Base-by-base conservation (phyloP, 2,113 vertebrate genomes). In the Megaceryle maxima region DNA sequence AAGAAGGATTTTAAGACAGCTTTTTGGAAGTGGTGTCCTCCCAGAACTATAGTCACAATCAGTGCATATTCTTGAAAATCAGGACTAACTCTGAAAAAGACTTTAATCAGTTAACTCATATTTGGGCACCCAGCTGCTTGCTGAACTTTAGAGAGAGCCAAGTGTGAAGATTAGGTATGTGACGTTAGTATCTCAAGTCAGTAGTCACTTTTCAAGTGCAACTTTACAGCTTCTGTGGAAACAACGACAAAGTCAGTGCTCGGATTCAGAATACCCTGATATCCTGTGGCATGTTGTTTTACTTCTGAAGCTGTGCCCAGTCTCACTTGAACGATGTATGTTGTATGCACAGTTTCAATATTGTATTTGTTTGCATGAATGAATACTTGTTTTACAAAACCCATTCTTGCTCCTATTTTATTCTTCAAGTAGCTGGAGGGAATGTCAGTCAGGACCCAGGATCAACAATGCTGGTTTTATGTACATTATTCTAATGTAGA, bases 361-460 rank as follows among this genome's bases (percentile, higher is more conserved):
- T 87, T 83, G 60, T 56, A 87, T 93, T 88, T 92, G 87, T 88
- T 83, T 97, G 66, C 86, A 84, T 88, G 68, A 92, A 72, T 79
- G 57, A 93, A 82, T 92, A 72, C 39, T 92, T 88, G 68, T 69
- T 86, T 96, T 83, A 60, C 63, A 92, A 94, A 93, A 64, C 37
- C 20, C 69, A 24, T 87, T 91, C 80, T 78, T 60, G 24, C 57
- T 93, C 48, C 35, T 75, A 2, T 82, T 96, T 95, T 92, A 78
- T 83, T 90, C 60, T 92, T 39, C 22, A 69, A 64, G 60, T 91
- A 79, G 43, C 80, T 3, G 0, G 76, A 82, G 73, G 77, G 76
- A 93, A 88, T 79, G 66, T 72, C 76, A 90, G 76, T 48, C 88
- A 60, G 88, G 26, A 57, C 44, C 86, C 76, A 81, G 35, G 19